Conservation (phyloP, 2,797 vertebrate species). For the Rhabdophis nuchalis region DNA sequence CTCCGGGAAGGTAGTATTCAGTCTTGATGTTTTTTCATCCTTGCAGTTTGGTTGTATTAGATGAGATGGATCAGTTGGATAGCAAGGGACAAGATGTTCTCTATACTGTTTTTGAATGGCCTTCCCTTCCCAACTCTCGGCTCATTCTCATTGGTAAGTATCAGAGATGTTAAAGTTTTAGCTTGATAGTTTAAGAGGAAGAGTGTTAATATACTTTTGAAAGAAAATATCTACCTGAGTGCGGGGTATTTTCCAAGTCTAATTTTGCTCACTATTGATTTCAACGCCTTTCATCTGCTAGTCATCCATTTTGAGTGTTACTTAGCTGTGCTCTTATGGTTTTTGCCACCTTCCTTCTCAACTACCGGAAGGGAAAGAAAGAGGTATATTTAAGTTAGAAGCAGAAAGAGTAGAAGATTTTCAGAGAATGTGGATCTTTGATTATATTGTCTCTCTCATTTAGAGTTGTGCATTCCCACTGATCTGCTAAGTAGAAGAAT, state of each 20-base stretch:
- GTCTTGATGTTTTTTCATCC: not conserved
- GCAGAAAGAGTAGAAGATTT: not conserved
- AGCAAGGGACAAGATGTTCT: slow-evolving; percentile 92
- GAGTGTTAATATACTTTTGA: not conserved
- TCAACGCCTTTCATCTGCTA: not conserved
- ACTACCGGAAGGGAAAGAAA: not conserved
- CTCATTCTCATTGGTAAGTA: slow-evolving; percentile 86
- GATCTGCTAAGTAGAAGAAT: not conserved
- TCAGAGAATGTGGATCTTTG: not conserved
- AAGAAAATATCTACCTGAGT: not conserved
- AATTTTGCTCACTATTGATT: not conserved
- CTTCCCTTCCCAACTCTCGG: slow-evolving; percentile 78
- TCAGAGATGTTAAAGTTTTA: rapidly evolving
- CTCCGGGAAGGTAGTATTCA: not conserved
- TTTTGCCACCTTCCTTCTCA: not conserved
- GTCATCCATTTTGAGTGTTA: not conserved
- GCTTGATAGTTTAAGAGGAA: not conserved
- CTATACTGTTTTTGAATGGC: slow-evolving; percentile 95
- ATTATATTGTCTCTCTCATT: not conserved
- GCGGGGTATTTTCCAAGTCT: not conserved
- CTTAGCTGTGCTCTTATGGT: not conserved
- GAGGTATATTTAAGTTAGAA: not conserved
- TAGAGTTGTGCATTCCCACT: not conserved
- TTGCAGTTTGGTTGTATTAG: slow-evolving; percentile 85
- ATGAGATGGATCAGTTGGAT: slow-evolving; percentile 96